These are phyloP conservation scores for Columbina picui DNA, from an alignment of 2,113 vertebrate species.

Conservation along the genomic window DNA sequence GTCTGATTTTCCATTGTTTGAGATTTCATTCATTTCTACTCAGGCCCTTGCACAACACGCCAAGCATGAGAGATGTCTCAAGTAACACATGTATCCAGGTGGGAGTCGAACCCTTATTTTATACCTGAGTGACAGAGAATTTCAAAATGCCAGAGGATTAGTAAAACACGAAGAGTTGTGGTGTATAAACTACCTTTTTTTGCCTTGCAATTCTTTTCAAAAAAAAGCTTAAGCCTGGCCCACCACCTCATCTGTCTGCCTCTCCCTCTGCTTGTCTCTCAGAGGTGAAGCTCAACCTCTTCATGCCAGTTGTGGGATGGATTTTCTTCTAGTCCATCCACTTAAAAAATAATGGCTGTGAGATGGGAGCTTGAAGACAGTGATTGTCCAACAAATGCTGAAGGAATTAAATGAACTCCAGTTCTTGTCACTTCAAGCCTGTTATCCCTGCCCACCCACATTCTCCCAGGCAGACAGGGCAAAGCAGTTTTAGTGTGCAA, in stretches of 20 bases:
- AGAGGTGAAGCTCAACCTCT: not conserved
- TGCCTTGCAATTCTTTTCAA: not conserved
- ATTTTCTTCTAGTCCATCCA: not conserved
- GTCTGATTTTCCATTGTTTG: not conserved
- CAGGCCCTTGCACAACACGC: not conserved
- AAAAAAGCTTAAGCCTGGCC: not conserved
- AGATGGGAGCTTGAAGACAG: not conserved
- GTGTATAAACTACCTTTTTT: not conserved
- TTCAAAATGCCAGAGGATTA: not conserved
- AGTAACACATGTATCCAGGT: not conserved
- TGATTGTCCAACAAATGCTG: not conserved
- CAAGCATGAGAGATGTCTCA: not conserved
- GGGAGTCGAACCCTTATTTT: not conserved
- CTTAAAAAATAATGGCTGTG: not conserved
- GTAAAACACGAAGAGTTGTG: not conserved
- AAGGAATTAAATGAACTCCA: not conserved
- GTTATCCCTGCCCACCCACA: not conserved
- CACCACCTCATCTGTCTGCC: not conserved
- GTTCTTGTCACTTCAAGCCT: not conserved
- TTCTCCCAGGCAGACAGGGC: not conserved
- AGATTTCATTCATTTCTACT: not conserved
- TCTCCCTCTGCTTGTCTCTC: not conserved
- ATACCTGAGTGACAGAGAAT: not conserved
- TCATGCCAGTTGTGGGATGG: not conserved
- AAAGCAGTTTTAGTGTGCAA: not conserved